Evolutionary conservation across 2,888 invertebrate species (phyloP).

Genomic region (Adelognathus sp.): DNA sequence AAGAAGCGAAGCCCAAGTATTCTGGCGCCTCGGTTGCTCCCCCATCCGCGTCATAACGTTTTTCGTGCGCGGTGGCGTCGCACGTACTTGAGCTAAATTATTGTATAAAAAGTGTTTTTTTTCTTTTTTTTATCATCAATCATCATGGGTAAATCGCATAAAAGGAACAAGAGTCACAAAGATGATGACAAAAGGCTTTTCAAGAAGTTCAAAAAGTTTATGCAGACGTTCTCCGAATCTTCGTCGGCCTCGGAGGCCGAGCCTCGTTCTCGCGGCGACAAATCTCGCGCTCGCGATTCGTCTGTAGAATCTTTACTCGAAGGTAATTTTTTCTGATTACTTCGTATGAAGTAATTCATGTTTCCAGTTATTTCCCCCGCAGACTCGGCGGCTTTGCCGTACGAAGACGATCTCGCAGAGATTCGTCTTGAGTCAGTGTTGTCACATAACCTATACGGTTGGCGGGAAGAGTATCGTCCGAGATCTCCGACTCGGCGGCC

Average conservation of each 20-base stretch:
- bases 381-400: slow-evolving; percentile 46
- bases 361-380: slow-evolving; percentile 35
- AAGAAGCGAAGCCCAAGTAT: slow-evolving; percentile 18
- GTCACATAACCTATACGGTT: slow-evolving; percentile 39
- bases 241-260: neutral
- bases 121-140: neutral
- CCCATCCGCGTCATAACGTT: slow-evolving; percentile 42
- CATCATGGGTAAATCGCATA: neutral
- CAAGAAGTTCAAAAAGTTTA: neutral
- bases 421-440: slow-evolving; percentile 32
- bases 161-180: neutral
- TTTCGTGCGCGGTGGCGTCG: slow-evolving; percentile 13
- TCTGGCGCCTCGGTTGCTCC: slow-evolving; percentile 25
- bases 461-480: slow-evolving; percentile 32
- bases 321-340: too few relatives aligned
- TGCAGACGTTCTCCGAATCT: neutral
- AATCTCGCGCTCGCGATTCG: too few relatives aligned
- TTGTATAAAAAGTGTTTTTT: neutral
- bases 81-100: neutral
- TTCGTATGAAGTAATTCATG: too few relatives aligned
- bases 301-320: too few relatives aligned
- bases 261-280: neutral
- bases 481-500: slow-evolving; percentile 42
- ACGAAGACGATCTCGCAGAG: slow-evolving; percentile 18
- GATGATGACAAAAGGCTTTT: neutral